Conservation (phyloP, 2,113 vertebrate species). For the Austrofundulus limnaeus region DNA sequence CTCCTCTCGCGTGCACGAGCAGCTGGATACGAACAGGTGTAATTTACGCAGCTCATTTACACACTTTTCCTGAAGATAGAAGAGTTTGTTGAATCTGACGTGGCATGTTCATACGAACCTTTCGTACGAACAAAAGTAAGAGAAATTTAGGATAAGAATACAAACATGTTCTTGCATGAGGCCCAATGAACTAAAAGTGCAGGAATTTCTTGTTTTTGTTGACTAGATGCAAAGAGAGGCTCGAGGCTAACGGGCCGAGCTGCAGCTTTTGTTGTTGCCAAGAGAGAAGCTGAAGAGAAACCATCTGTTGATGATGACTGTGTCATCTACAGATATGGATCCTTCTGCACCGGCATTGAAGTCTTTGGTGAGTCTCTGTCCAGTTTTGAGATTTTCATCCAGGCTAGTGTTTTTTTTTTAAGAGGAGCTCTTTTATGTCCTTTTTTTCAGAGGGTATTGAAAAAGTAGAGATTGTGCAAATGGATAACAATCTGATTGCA, state of each 20-base stretch:
- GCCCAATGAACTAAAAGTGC: neutral
- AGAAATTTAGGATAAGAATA: too few species aligned
- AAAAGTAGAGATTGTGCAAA: constrained; percentile 87
- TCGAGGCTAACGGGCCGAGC: constrained; percentile 40
- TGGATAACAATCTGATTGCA: constrained; percentile 68
- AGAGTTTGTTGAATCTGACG: too few species aligned
- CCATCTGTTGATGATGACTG: constrained; percentile 74
- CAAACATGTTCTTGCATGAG: too few species aligned
- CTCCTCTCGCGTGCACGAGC: too few species aligned
- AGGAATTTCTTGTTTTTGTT: neutral
- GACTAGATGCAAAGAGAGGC: constrained; percentile 22
- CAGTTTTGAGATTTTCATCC: neutral
- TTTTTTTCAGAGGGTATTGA: constrained; percentile 87
- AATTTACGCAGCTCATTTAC: too few species aligned
- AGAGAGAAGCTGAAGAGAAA: constrained; percentile 72
- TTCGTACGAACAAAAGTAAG: too few species aligned
- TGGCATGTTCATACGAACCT: too few species aligned
- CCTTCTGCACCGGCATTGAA: constrained; percentile 83
- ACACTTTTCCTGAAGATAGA: too few species aligned
- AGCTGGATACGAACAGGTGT: too few species aligned
- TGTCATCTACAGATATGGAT: constrained; percentile 90
- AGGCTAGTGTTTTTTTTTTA: neutral
- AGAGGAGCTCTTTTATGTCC: rapidly evolving
- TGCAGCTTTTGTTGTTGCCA: constrained; percentile 67
- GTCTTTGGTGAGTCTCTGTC: constrained; percentile 83